Percentiles rank a stretch among this genome's conserved stretches.
These are phyloP conservation scores for Gryllus bimaculatus DNA, from an alignment of 1,140 invertebrate genomes.

Conservation along the genomic window DNA sequence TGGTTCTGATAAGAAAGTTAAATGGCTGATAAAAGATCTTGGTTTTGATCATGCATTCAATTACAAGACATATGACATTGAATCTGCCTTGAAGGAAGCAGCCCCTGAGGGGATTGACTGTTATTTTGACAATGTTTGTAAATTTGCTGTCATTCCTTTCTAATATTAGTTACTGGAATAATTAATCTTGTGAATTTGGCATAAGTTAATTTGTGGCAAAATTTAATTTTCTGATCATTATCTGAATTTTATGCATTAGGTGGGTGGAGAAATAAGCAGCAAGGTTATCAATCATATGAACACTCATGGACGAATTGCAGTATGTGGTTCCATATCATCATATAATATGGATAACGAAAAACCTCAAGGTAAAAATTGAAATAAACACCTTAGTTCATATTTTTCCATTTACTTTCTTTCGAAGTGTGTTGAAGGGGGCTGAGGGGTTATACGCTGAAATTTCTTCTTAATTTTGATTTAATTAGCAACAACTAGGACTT, in stretches of 20 bases:
- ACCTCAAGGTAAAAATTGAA: too few relatives aligned
- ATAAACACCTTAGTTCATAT: too few relatives aligned
- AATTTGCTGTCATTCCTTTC: not conserved
- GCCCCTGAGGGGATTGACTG: conserved; percentile 58
- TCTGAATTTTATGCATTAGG: conserved; percentile 25
- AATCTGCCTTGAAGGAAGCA: conserved; percentile 42
- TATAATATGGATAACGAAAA: conserved; percentile 35
- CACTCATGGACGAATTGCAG: conserved; percentile 45
- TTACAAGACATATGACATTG: conserved; percentile 53
- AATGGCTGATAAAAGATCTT: conserved; percentile 53
- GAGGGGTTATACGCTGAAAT: too few relatives aligned
- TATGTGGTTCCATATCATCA: conserved; percentile 53
- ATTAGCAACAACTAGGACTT: too few relatives aligned
- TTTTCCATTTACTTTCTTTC: too few relatives aligned
- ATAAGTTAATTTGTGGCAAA: too few relatives aligned
- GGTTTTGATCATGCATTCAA: conserved; percentile 62
- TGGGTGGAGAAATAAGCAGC: conserved; percentile 55
- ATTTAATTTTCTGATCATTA: too few relatives aligned
- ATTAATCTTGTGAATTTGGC: too few relatives aligned
- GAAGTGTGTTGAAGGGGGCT: too few relatives aligned
- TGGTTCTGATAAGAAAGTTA: conserved; percentile 57
- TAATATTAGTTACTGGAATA: too few relatives aligned
- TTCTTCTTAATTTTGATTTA: too few relatives aligned
- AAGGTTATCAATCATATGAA: conserved; percentile 52
- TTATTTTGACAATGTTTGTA: conserved; percentile 62